phyloP scores from a whole-genome alignment of 2,113 vertebrate species.

The Oreochromis tanganicae region DNA sequence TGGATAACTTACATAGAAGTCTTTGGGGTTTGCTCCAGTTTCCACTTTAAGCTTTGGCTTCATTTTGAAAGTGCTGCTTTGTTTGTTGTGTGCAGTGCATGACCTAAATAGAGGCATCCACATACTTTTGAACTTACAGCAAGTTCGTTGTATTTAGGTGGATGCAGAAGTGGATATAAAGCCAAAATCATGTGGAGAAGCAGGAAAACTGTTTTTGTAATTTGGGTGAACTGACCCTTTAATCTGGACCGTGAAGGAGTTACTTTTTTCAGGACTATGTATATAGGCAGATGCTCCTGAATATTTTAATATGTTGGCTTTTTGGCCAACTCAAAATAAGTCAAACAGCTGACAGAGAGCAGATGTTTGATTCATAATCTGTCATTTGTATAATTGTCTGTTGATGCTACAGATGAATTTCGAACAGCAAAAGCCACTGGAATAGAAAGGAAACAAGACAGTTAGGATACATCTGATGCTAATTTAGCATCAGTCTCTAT shows the following conservation, averaged over 20 bases:
- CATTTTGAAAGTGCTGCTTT: neutral
- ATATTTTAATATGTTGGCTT: neutral
- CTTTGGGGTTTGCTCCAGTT: neutral
- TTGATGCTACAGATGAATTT: neutral
- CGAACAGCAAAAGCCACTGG: neutral
- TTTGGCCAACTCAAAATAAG: neutral
- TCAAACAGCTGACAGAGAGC: neutral
- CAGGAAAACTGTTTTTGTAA: neutral
- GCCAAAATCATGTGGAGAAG: neutral
- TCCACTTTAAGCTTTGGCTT: neutral
- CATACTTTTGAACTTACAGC: neutral
- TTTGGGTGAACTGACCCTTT: neutral
- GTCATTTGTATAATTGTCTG: constrained; percentile 14
- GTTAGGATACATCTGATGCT: neutral
- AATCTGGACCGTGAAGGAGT: neutral
- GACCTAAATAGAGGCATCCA: neutral
- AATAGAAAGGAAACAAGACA: neutral
- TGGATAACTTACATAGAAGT: neutral
- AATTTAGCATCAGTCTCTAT: neutral
- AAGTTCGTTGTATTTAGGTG: neutral
- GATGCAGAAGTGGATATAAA: neutral
- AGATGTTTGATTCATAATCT: constrained; percentile 38
- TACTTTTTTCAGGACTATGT: neutral
- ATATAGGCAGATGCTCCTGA: neutral
- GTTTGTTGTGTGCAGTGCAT: neutral